These are phyloP conservation scores for Drosophila vallismaia DNA, from an alignment of 2,888 invertebrate genomes.

Conservation along the genomic window DNA sequence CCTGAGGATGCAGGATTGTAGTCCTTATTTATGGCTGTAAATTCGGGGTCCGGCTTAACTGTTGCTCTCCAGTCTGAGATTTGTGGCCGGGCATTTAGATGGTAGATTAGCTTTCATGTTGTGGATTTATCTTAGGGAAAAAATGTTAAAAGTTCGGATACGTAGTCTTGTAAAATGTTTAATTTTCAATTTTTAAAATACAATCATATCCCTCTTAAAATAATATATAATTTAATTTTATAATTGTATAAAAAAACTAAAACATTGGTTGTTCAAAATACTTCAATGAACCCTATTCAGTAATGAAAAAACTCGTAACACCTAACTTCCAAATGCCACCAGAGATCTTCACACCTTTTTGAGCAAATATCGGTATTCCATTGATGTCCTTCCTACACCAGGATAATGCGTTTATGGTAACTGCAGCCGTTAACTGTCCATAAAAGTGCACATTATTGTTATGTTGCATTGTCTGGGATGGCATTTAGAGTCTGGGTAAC, in stretches of 20 bases:
- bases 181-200: too few species aligned
- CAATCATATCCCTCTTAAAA: too few species aligned
- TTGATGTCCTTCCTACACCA: conserved; percentile 48
- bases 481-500: conserved; percentile 60
- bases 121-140: conserved; percentile 3
- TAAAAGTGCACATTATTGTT: conserved; percentile 80
- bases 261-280: too few species aligned
- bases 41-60: conserved; percentile 53
- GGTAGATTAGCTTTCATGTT: conserved; percentile 64
- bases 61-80: conserved; percentile 37
- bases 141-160: too few species aligned
- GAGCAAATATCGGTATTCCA: conserved; percentile 59
- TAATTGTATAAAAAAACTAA: too few species aligned
- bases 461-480: conserved; percentile 74
- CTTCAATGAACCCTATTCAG: too few species aligned
- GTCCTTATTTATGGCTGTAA: conserved; percentile 65
- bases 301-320: too few species aligned
- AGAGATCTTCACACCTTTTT: conserved; percentile 26
- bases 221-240: too few species aligned
- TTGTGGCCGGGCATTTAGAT: conserved; percentile 58
- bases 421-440: conserved; percentile 77
- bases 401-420: conserved; percentile 77
- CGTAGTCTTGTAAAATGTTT: too few species aligned
- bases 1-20: conserved; percentile 3
- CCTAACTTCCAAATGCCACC: conserved; percentile 20